phyloP scores from a whole-genome alignment of 2,113 vertebrate genomes.

The Neoarius graeffei region DNA sequence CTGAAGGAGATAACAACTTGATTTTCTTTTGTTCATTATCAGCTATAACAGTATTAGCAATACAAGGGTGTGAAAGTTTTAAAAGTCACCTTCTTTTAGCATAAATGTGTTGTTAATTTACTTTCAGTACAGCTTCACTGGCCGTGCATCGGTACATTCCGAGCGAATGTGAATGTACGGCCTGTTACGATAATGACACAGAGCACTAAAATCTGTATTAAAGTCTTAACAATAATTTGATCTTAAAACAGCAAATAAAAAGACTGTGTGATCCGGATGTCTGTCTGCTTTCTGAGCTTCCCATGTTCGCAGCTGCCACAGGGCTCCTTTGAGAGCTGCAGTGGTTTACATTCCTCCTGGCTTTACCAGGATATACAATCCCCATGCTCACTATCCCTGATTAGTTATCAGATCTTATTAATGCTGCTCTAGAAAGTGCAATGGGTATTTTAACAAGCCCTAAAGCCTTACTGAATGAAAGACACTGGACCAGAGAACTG shows the following conservation, averaged over 20 bases:
- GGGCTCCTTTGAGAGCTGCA: conserved; percentile 55
- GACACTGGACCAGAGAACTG: conserved; percentile 22
- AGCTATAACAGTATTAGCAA: conserved; percentile 7
- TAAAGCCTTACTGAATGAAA: conserved; percentile 51
- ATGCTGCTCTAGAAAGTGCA: conserved; percentile 55
- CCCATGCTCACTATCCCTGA: conserved; percentile 62
- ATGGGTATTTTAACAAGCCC: conserved; percentile 58
- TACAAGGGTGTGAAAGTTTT: not conserved
- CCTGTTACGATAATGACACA: conserved; percentile 71
- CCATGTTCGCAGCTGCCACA: conserved; percentile 72
- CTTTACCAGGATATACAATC: conserved; percentile 76
- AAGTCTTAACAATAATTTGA: conserved; percentile 77
- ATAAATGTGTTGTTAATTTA: not conserved
- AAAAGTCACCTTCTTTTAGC: not conserved
- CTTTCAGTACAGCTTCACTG: not conserved
- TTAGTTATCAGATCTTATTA: conserved; percentile 68
- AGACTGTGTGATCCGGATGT: conserved; percentile 48
- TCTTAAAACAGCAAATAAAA: conserved; percentile 77
- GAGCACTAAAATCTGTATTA: conserved; percentile 72
- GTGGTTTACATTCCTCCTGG: conserved; percentile 73
- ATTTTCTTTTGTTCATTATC: conserved; percentile 35
- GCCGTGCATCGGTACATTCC: not conserved
- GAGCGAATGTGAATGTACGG: conserved; percentile 47
- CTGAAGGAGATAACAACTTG: conserved; percentile 25
- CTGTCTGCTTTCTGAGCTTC: conserved; percentile 47